Evolutionary conservation across 1,140 invertebrate genomes (phyloP).

Genomic region (Papilio polyxenes): DNA sequence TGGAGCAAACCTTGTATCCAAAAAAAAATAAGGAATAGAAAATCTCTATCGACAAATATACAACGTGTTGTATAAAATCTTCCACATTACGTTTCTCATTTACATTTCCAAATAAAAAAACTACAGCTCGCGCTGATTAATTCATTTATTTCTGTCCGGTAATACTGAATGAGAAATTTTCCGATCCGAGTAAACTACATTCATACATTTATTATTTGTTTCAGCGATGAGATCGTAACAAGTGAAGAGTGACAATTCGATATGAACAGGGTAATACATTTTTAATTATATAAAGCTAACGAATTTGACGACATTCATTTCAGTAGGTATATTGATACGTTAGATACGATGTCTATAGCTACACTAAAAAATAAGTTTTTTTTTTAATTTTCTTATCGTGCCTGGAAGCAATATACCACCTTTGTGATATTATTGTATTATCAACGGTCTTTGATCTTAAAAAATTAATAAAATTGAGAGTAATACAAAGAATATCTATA

Average conservation of each 20-base stretch:
- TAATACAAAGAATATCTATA: too few relatives aligned
- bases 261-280: background rate
- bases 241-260: background rate
- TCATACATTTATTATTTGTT: constrained; percentile 1
- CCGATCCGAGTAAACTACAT: background rate
- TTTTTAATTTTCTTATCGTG: background rate
- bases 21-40: too few relatives aligned
- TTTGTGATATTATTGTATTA: background rate
- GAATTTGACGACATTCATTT: background rate
- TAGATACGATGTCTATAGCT: too few relatives aligned
- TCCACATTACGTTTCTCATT: background rate
- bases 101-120: background rate
- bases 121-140: background rate
- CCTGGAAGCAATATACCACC: background rate
- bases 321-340: too few relatives aligned
- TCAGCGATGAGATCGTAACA: background rate
- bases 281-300: background rate
- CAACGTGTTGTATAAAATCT: background rate
- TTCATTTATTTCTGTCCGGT: background rate
- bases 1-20: too few relatives aligned
- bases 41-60: background rate
- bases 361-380: too few relatives aligned
- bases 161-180: constrained; percentile 18
- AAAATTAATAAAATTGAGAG: too few relatives aligned
- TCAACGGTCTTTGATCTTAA: too few relatives aligned